phyloP scores from a whole-genome alignment of 2,797 vertebrate species.

The Acipenser transmontanus region DNA sequence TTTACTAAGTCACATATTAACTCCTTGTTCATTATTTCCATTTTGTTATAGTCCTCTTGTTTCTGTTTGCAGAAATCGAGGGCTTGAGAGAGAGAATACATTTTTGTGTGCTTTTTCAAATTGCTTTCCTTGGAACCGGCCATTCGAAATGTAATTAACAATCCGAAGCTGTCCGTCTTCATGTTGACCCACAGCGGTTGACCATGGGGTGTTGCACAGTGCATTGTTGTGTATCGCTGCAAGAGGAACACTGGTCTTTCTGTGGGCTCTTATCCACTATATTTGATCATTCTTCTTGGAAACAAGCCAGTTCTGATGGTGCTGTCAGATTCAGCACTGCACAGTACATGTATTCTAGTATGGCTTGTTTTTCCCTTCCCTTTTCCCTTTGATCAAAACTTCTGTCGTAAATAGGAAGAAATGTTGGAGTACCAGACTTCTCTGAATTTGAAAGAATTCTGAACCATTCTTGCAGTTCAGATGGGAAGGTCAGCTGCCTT shows the following conservation, averaged over 20 bases:
- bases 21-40: background rate
- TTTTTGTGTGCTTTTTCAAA: constrained; percentile 36
- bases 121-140: constrained; percentile 28
- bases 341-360: constrained; percentile 5
- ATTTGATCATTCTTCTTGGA: constrained; percentile 8
- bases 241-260: constrained; percentile 23
- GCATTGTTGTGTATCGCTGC: constrained; percentile 38
- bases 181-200: constrained; percentile 16
- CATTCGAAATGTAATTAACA: constrained; percentile 32
- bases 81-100: constrained; percentile 33
- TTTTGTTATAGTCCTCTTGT: background rate
- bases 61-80: constrained; percentile 22
- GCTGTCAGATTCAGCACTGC: constrained; percentile 6
- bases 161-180: background rate
- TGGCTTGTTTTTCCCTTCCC: background rate
- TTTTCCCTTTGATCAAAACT: background rate
- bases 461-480: background rate
- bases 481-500: background rate
- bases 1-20: background rate
- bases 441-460: background rate
- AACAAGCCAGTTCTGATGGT: background rate
- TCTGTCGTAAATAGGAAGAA: background rate
- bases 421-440: background rate
- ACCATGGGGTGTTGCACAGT: constrained; percentile 44
- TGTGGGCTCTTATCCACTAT: constrained; percentile 10